Base-by-base conservation (phyloP, 2,113 vertebrate genomes). In the Heterotilapia buettikoferi region DNA sequence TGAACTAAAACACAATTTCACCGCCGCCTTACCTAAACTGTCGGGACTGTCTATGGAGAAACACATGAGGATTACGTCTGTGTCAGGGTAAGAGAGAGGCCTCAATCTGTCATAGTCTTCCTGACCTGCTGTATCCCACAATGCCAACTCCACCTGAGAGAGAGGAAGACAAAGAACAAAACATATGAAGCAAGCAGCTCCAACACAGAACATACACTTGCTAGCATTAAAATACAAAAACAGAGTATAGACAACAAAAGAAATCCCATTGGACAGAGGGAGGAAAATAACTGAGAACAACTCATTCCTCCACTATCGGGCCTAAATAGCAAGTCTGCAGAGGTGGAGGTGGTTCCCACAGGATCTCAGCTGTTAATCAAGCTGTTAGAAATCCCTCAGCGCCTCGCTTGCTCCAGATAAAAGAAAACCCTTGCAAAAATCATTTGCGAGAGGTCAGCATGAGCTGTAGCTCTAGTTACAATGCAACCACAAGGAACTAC, bases 1-100 rank as follows among this genome's bases (percentile, higher is more conserved):
- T 31, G 43, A 78, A 50, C 45, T 52, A 47, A 0, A 50, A 47
- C n/a, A 61, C 26, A 7, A 8, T 76, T 47, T 47, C 71, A 78
- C 73, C 6, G 2, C 21, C 11, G 93, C 78, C 86, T 93, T 96
- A 99, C 98, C 98, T 50, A 99, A 97, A 95, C 98, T 99, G 80
- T 99, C 98, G 0, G 98, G 98, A 94, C 98, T 99, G 93, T 99
- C 98, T n/a, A 99, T 98, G 78, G 98, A 99, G 86, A 99, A 99
- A 92, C 98, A 99, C 98, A 99, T 99, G 90, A 99, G 98, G 93
- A 99, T 99, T 43, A 99, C 98, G 0, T 99, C 98, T 0, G 98
- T 99, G 96, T 99, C 98, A 0, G 98, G 98, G 93, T 99, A 99
- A 0, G 98, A 99, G 86, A 99, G 98, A 9, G 98, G 98, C 88